Evolutionary conservation across 2,113 vertebrate genomes (phyloP).

Genomic region (Gopherus evgoodei): DNA sequence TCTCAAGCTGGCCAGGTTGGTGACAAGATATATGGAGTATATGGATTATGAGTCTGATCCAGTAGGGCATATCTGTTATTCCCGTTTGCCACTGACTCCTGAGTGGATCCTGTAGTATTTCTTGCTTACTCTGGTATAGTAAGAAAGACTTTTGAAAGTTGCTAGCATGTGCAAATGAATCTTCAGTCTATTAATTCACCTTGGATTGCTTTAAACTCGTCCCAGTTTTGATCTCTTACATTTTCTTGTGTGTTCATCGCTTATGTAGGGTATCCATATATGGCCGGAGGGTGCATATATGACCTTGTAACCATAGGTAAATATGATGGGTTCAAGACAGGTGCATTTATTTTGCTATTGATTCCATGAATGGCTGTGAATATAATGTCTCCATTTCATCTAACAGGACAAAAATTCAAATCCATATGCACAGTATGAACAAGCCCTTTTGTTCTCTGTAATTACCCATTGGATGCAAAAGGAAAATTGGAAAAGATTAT

Average conservation of each 20-base stretch:
- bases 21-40: not conserved
- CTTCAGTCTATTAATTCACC: not conserved
- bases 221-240: not conserved
- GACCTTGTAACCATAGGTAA: not conserved
- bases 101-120: not conserved
- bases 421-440: not conserved
- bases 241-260: not conserved
- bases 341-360: not conserved
- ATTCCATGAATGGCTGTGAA: not conserved
- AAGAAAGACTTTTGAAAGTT: not conserved
- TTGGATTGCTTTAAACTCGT: not conserved
- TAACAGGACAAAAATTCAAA: not conserved
- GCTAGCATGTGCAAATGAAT: not conserved
- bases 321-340: not conserved
- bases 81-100: not conserved
- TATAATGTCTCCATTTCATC: not conserved
- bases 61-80: not conserved
- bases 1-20: not conserved
- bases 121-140: not conserved
- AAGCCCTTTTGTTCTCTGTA: slow-evolving; percentile 10
- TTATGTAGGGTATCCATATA: not conserved
- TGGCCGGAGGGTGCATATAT: not conserved
- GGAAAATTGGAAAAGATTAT: slow-evolving; percentile 25
- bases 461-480: not conserved
- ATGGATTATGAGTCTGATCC: not conserved